Evolutionary conservation across 2,797 vertebrate species (phyloP).

Genomic region (Lutjanus campechanus): DNA sequence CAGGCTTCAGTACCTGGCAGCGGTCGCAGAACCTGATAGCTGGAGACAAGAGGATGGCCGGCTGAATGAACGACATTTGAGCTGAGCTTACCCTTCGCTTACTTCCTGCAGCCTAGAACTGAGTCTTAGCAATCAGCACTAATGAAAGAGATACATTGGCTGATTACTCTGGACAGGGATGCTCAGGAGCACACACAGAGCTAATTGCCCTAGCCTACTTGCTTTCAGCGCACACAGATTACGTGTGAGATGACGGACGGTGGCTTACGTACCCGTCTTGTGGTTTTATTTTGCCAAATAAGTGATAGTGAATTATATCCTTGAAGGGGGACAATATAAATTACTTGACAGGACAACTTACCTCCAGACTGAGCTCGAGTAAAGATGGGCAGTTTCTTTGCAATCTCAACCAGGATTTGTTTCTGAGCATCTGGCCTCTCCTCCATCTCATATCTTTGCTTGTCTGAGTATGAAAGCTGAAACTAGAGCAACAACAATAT

Average conservation of each 20-base stretch:
- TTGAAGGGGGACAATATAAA: not conserved
- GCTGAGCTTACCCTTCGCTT: constrained; percentile 62
- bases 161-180: constrained; percentile 58
- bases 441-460: constrained; percentile 94
- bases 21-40: constrained; percentile 97
- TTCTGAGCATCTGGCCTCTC: constrained; percentile 95
- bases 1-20: constrained; percentile 98
- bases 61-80: constrained; percentile 74
- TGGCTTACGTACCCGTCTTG: not conserved
- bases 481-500: constrained; percentile 84
- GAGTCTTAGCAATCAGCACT: constrained; percentile 70
- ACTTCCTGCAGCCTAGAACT: constrained; percentile 68
- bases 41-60: constrained; percentile 78
- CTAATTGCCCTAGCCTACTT: constrained; percentile 51
- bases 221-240: constrained; percentile 54
- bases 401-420: constrained; percentile 93
- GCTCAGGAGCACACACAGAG: constrained; percentile 38
- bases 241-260: constrained; percentile 12
- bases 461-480: constrained; percentile 94
- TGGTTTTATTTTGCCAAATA: constrained; percentile 1
- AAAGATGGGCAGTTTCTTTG: constrained; percentile 93
- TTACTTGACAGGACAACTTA: constrained; percentile 55
- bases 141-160: constrained; percentile 71
- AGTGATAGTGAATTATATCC: not conserved
- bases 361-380: constrained; percentile 94